These are phyloP conservation scores for Amphiura filiformis DNA, from an alignment of 35 echinoderm and acorn worm genomes.

Conservation along the genomic window DNA sequence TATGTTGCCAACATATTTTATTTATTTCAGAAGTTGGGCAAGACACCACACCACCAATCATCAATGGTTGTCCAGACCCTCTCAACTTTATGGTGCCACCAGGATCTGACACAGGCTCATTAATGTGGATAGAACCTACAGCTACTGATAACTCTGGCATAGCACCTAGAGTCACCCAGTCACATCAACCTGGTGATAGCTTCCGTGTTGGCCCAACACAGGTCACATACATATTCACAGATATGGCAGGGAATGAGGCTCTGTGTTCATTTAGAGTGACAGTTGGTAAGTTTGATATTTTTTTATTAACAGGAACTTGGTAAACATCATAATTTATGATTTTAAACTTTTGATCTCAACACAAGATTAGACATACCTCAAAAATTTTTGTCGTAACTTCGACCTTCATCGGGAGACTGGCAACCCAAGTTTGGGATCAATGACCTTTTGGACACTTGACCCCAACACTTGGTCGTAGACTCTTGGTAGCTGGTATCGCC, in stretches of 20 bases:
- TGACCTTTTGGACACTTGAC: no score
- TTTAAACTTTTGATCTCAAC: no score
- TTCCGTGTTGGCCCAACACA: conserved; percentile 50
- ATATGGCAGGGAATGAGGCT: conserved; percentile 53
- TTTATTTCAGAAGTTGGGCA: no score
- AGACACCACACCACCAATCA: neutral
- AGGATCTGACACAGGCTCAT: conserved; percentile 3
- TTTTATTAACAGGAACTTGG: no score
- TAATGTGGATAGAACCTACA: conserved; percentile 39
- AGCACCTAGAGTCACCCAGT: conserved; percentile 1
- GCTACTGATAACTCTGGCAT: conserved; percentile 56
- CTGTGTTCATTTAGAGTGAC: conserved; percentile 49
- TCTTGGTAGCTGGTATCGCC: no score
- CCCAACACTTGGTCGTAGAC: no score
- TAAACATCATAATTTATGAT: no score
- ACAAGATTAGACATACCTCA: no score
- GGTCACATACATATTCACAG: conserved; percentile 47
- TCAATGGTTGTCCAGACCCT: conserved; percentile 33
- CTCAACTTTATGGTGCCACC: conserved; percentile 21
- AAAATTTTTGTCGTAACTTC: no score
- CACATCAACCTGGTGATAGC: conserved; percentile 24
- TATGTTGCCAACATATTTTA: no score
- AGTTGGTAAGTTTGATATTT: conserved; percentile 47
- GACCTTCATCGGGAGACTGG: no score
- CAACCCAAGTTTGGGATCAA: no score